Evolutionary conservation across 1,140 invertebrate species (phyloP).

Genomic region (Temnothorax longispinosus): DNA sequence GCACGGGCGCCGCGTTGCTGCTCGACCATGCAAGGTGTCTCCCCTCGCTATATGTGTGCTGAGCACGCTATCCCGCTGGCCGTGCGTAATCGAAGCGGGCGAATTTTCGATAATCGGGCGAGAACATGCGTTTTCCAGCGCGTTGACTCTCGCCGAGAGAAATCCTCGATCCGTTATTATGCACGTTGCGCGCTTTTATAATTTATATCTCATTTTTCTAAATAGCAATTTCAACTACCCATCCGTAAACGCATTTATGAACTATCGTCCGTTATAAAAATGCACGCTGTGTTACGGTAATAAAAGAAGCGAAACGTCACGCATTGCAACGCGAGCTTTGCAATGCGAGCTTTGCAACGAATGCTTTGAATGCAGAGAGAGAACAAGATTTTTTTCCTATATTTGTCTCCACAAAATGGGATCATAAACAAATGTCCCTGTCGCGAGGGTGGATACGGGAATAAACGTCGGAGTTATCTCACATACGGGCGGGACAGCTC

Average conservation of each 20-base stretch:
- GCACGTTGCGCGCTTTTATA: not conserved
- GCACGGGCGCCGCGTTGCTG: not conserved
- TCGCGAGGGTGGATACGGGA: slow-evolving; percentile 23
- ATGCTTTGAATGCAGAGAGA: not conserved
- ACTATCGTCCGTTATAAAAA: not conserved
- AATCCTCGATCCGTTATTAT: not conserved
- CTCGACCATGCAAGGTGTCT: slow-evolving; percentile 30
- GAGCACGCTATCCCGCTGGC: slow-evolving; percentile 17
- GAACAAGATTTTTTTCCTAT: slow-evolving; percentile 26
- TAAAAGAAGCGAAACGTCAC: not conserved
- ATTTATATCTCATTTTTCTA: not conserved
- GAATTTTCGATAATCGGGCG: slow-evolving; percentile 43
- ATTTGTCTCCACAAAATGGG: not conserved
- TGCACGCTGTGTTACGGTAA: not conserved
- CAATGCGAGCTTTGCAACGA: not conserved
- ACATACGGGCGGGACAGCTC: not conserved
- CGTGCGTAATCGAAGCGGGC: slow-evolving; percentile 32
- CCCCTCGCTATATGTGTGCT: slow-evolving; percentile 22
- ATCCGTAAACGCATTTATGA: not conserved
- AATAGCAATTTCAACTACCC: not conserved
- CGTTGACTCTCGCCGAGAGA: not conserved
- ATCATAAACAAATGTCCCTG: slow-evolving; percentile 59
- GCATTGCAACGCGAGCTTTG: not conserved
- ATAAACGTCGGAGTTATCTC: slow-evolving; percentile 69
- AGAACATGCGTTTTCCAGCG: slow-evolving; percentile 4